Evolutionary conservation across 2,888 invertebrate genomes (phyloP).

Genomic region (Asteroscopus sphinx): DNA sequence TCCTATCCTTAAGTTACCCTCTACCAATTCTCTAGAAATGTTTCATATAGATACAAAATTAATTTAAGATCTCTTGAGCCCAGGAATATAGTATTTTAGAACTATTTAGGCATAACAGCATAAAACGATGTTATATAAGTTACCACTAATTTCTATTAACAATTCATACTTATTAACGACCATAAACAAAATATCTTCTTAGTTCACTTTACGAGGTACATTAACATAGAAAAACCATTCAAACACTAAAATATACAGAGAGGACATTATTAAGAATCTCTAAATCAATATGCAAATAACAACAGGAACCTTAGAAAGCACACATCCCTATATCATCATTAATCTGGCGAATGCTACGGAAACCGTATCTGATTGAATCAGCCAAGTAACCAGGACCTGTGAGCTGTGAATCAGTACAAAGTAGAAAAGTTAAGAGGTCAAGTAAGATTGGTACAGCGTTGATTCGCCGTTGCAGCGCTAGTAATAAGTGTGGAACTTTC

Average conservation of each 20-base stretch:
- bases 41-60: too few relatives aligned
- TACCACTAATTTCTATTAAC: too few relatives aligned
- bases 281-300: conserved; percentile 60
- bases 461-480: conserved; percentile 76
- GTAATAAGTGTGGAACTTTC: conserved; percentile 85
- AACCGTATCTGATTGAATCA: conserved; percentile 81
- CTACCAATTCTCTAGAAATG: too few relatives aligned
- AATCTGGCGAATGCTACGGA: conserved; percentile 75
- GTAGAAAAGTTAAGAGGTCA: conserved; percentile 54
- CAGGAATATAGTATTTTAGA: too few relatives aligned
- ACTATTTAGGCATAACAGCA: too few relatives aligned
- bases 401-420: conserved; percentile 51
- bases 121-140: too few relatives aligned
- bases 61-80: too few relatives aligned
- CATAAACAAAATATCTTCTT: neutral
- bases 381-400: conserved; percentile 64
- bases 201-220: neutral
- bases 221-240: conserved; percentile 42
- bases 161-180: too few relatives aligned
- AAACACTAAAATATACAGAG: conserved; percentile 17
- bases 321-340: conserved; percentile 78
- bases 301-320: conserved; percentile 65
- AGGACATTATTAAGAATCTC: conserved; percentile 52
- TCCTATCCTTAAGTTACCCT: too few relatives aligned
- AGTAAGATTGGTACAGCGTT: conserved; percentile 66